Conservation (phyloP, 2,888 invertebrate genomes). For the Mantis religiosa region DNA sequence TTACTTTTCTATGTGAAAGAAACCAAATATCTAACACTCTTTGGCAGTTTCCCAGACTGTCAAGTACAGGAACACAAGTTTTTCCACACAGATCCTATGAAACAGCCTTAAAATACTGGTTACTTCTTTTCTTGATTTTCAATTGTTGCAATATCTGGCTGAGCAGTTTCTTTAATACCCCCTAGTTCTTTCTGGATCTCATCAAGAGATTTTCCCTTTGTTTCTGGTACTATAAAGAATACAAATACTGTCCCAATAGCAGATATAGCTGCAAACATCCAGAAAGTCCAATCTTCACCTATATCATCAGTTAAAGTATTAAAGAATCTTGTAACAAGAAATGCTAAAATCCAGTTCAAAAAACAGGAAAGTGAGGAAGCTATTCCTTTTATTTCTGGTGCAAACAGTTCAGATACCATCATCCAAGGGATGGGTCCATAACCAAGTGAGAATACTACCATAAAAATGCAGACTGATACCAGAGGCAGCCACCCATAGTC, state of each 20-base stretch:
- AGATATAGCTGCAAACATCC: constrained; percentile 68
- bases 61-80: not conserved
- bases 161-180: not conserved
- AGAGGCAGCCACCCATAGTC: constrained; percentile 66
- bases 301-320: constrained; percentile 52
- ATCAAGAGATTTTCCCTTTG: constrained; percentile 65
- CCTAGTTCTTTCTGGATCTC: constrained; percentile 58
- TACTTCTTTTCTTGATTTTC: not conserved
- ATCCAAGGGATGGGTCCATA: constrained; percentile 88
- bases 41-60: not conserved
- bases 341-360: constrained; percentile 77
- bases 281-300: constrained; percentile 64
- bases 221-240: constrained; percentile 57
- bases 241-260: constrained; percentile 63
- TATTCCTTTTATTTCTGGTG: constrained; percentile 71
- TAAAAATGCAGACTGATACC: constrained; percentile 67
- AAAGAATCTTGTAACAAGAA: constrained; percentile 70
- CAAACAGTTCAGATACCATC: constrained; percentile 77
- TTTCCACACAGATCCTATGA: not conserved
- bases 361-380: constrained; percentile 75
- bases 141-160: not conserved
- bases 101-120: not conserved
- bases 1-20: not conserved
- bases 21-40: not conserved
- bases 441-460: constrained; percentile 76